phyloP scores from a whole-genome alignment of 2,113 vertebrate species.

The Pelecanus crispus region DNA sequence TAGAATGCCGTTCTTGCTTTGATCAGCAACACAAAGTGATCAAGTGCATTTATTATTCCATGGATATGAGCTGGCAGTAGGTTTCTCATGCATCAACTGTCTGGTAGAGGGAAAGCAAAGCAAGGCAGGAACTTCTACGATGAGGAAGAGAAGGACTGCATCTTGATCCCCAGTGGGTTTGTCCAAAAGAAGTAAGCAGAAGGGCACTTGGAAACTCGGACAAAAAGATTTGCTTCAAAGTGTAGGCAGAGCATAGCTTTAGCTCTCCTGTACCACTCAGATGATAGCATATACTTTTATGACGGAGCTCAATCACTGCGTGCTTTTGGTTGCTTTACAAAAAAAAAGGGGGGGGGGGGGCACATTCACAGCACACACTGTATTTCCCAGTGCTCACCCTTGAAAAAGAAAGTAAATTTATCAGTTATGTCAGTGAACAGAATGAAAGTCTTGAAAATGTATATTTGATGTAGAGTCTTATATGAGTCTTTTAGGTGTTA shows the following conservation, averaged over 20 bases:
- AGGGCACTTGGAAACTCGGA: neutral
- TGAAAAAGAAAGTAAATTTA: neutral
- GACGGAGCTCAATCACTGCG: fast-evolving
- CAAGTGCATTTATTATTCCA: neutral
- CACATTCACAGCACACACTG: neutral
- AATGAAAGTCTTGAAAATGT: neutral
- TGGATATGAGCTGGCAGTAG: neutral
- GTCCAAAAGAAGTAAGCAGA: neutral
- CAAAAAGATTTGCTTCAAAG: neutral
- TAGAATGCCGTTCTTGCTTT: slow-evolving; percentile 16
- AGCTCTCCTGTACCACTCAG: neutral
- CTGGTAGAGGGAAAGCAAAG: neutral
- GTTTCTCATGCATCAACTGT: neutral
- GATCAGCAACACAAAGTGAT: neutral
- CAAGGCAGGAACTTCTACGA: neutral
- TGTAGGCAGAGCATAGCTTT: neutral
- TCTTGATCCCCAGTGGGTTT: neutral
- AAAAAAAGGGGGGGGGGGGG: fast-evolving
- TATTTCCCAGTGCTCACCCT: neutral
- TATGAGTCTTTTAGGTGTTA: neutral
- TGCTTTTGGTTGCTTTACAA: neutral
- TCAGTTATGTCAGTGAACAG: neutral
- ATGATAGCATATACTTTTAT: fast-evolving
- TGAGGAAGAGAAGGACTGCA: neutral
- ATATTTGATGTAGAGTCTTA: neutral